A percentile compares a stretch with the other conserved stretches of the same genome.
Evolutionary conservation across 37 sponge, comb jelly and placozoan genomes (phyloP).

Genomic region (Oopsacas minuta): DNA sequence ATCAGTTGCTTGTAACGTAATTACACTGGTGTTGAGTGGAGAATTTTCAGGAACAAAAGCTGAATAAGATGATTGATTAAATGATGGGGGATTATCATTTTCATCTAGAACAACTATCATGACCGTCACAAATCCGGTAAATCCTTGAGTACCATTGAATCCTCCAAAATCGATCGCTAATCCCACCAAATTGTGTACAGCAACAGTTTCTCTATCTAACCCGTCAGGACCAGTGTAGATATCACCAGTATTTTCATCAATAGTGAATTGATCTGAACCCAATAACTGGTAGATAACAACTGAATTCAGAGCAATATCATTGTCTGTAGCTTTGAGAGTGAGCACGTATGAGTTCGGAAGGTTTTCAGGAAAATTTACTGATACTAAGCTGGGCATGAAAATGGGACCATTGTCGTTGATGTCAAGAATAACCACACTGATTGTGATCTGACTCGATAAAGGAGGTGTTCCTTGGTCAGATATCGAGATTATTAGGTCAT

Average conservation of each 20-base stretch:
- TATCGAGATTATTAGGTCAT: neutral
- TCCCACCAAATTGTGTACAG: neutral
- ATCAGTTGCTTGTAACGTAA: neutral
- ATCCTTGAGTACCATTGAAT: neutral
- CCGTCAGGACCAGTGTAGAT: neutral
- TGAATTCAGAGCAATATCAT: neutral
- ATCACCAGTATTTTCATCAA: neutral
- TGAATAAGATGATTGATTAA: neutral
- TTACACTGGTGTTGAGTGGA: neutral
- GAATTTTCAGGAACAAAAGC: neutral
- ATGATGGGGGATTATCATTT: neutral
- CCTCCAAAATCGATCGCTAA: neutral
- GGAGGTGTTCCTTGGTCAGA: slow-evolving; percentile 17
- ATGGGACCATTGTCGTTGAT: slow-evolving; percentile 21
- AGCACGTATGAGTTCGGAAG: neutral
- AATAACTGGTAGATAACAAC: neutral
- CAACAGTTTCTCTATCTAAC: neutral
- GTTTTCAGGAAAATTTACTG: neutral
- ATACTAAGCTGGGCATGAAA: neutral
- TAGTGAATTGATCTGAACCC: neutral
- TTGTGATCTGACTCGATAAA: neutral
- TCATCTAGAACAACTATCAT: neutral
- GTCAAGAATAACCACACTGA: neutral
- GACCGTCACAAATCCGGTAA: neutral
- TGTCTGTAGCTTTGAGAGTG: neutral